Base-by-base conservation (phyloP, 2,113 vertebrate species). In the Thymallus thymallus region DNA sequence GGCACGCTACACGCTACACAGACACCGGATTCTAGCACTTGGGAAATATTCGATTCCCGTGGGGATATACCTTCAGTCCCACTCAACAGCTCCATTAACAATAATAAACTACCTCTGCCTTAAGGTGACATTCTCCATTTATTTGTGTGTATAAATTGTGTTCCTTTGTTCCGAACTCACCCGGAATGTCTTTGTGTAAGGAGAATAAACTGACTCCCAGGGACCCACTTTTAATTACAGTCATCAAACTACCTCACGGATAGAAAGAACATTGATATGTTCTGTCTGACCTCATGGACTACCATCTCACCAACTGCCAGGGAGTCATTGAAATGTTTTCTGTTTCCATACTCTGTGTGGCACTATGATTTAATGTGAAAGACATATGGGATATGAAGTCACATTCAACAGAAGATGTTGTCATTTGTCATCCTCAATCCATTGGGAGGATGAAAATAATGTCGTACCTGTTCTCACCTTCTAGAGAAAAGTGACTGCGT, bases 111-210 rank as follows among this genome's bases (percentile, higher is more conserved):
- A 91, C 92, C 93, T 93, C 88, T 91, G 92, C 93, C 93, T 94
- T 95, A 95, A 95, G 94, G 95, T 95, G 94, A 95, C 94, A 94
- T 94, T 94, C 91, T 88, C 89, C 94, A 95, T 96, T 96, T 96
- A 95, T 95, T 95, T 95, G 95, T 95, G 95, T 95, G 95, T 96
- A 94, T 95, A 95, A 95, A 95, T 93, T 95, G 94, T 95, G 93
- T 95, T 94, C 92, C 93, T 95, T 95, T 94, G 93, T 94, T 94
- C 91, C 90, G 91, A 93, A 91, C 92, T 94, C 91, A 91, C 92
- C 94, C 92, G 86, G 91, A 91, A 93, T 93, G 93, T 94, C 93
- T 95, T 91, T 82, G 89, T 91, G 88, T 26, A 89, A 93, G 92
- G 94, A 92, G 93, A 93, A 95, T 94, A 91, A 89, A 90, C 93